Percentiles rank a stretch among this genome's conserved stretches.
These are phyloP conservation scores for Pitangus sulphuratus DNA, from an alignment of 2,797 vertebrate species.

Conservation along the genomic window DNA sequence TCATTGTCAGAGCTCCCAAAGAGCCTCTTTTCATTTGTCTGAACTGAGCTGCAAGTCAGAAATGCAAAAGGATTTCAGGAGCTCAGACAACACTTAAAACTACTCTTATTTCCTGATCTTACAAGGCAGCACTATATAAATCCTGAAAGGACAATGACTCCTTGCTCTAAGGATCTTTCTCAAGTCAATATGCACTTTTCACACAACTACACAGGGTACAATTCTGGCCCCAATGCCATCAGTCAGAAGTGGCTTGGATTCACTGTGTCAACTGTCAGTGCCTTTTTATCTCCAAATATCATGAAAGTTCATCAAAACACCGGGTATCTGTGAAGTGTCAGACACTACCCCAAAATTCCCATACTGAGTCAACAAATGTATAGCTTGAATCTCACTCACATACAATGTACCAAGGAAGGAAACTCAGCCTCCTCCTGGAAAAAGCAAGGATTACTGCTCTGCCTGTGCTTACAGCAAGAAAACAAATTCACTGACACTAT, in stretches of 20 bases:
- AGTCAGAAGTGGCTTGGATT: background rate
- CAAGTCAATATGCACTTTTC: background rate
- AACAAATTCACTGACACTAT: background rate
- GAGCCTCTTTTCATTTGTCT: constrained; percentile 97
- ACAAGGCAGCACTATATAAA: background rate
- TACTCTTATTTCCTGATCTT: constrained; percentile 9
- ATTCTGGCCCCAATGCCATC: background rate
- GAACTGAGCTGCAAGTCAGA: constrained; percentile 91
- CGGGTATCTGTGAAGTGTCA: background rate
- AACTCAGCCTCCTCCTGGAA: background rate
- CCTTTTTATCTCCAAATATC: background rate
- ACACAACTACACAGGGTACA: background rate
- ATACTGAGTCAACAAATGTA: background rate
- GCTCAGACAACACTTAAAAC: constrained; percentile 63
- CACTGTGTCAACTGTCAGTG: background rate
- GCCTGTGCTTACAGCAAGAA: background rate
- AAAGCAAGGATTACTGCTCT: background rate
- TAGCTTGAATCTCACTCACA: background rate
- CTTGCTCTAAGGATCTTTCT: background rate
- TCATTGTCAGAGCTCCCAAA: constrained; percentile 95
- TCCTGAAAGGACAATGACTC: background rate
- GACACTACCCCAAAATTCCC: background rate
- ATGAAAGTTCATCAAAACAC: background rate
- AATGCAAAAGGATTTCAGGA: constrained; percentile 70
- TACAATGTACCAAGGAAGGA: background rate